These are phyloP conservation scores for Takifugu ocellatus DNA, from an alignment of 2,797 vertebrate genomes.

Conservation along the genomic window DNA sequence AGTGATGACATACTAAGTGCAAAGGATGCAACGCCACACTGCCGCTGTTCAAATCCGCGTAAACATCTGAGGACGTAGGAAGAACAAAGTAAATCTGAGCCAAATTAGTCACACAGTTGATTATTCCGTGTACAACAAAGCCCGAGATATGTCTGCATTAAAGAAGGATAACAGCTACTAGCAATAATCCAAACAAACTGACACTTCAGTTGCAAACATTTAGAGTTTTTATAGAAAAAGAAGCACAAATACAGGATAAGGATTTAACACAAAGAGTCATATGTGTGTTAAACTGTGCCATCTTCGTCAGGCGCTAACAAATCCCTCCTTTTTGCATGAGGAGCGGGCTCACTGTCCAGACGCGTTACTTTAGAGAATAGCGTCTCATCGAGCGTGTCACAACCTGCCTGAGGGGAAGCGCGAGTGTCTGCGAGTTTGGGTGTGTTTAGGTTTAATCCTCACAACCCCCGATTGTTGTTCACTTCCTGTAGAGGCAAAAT, in stretches of 20 bases:
- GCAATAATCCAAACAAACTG: slow-evolving; percentile 36
- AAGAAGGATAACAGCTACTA: slow-evolving; percentile 8
- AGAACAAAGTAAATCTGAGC: slow-evolving; percentile 1
- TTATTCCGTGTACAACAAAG: slow-evolving; percentile 10
- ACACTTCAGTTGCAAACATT: slow-evolving; percentile 12
- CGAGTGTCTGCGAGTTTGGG: slow-evolving; percentile 35
- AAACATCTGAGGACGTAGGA: slow-evolving; percentile 13
- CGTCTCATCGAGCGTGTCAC: slow-evolving; percentile 59
- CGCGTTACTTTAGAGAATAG: slow-evolving; percentile 59
- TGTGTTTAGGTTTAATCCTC: slow-evolving; percentile 63
- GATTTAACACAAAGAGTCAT: too few relatives aligned
- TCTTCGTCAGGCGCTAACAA: slow-evolving; percentile 42
- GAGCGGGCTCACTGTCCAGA: slow-evolving; percentile 53
- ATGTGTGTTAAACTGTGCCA: slow-evolving; percentile 44
- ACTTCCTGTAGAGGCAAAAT: slow-evolving; percentile 69
- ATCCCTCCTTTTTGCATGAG: slow-evolving; percentile 35
- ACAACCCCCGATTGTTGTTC: slow-evolving; percentile 71
- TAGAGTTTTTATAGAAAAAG: too few relatives aligned
- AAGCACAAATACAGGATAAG: too few relatives aligned
- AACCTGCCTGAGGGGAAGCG: slow-evolving; percentile 51
- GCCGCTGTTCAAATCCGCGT: slow-evolving; percentile 9
- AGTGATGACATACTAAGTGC: slow-evolving; percentile 19
- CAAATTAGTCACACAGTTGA: slow-evolving; percentile 19
- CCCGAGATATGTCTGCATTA: background rate
- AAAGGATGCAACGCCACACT: slow-evolving; percentile 15